Percentiles rank a stretch among this genome's conserved stretches.
Conservation (phyloP, 1,140 invertebrate species). For the Eueides isabella region DNA sequence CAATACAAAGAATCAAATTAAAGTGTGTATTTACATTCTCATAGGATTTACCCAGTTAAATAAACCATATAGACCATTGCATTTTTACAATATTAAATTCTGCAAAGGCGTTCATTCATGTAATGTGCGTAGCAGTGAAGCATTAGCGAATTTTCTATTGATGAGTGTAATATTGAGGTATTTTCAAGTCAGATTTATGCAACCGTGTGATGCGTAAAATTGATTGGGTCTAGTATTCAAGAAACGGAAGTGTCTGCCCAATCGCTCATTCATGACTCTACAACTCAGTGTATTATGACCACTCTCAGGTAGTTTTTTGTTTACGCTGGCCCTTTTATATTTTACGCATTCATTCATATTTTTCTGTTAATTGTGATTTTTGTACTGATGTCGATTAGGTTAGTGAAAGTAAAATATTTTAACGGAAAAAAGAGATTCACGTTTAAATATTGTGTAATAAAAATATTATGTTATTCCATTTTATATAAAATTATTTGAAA, state of each 20-base stretch:
- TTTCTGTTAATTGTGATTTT: background rate
- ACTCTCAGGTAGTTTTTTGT: slow-evolving; percentile 56
- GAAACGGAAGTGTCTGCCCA: slow-evolving; percentile 62
- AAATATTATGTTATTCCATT: too few relatives aligned
- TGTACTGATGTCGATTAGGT: background rate
- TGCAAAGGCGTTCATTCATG: slow-evolving; percentile 68
- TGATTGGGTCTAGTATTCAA: slow-evolving; percentile 56
- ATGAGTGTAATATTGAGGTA: slow-evolving; percentile 51
- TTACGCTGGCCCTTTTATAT: slow-evolving; percentile 37
- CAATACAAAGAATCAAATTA: background rate
- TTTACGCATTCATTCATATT: slow-evolving; percentile 42
- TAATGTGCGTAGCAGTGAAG: slow-evolving; percentile 51
- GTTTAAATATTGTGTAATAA: background rate
- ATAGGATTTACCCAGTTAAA: background rate
- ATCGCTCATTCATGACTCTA: slow-evolving; percentile 62
- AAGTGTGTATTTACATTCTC: background rate
- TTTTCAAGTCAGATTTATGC: slow-evolving; percentile 69
- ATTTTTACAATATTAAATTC: slow-evolving; percentile 46
- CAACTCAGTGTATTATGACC: slow-evolving; percentile 58
- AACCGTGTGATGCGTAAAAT: slow-evolving; percentile 74
- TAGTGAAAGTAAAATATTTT: slow-evolving; percentile 1
- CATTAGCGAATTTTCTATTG: slow-evolving; percentile 49
- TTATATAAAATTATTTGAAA: too few relatives aligned
- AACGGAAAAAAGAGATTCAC: background rate
- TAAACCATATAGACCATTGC: background rate